Base-by-base conservation (phyloP, 2,888 invertebrate genomes). In the Pammene fasciana region DNA sequence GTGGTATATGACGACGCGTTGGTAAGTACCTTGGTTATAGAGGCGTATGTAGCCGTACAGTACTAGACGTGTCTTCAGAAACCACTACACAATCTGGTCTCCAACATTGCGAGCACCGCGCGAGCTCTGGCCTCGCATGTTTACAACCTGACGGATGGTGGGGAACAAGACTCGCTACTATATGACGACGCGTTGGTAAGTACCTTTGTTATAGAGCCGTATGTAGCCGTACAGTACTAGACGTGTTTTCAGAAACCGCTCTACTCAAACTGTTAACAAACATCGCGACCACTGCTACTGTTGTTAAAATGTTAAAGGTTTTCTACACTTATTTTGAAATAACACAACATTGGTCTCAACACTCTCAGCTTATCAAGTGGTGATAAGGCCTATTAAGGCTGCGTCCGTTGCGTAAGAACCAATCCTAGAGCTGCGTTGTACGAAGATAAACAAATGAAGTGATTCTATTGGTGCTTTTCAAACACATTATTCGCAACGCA, bases 41-140 rank as follows among this genome's bases (percentile, higher is more conserved):
- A n/a, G 93, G 72, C 95, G 95, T 81, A 95, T 94, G 74, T 94
- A 95, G 77, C 89, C 93, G 92, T 57, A 94, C 95, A 0, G 93
- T 96, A 59, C 86, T 96, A 14, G 96, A 96, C 84, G 87, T 88
- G 0, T 89, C 93, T 5, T 93, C 94, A 4, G 93, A 92, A 68
- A 86, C 94, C 95, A 75, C 75, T 94, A 16, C 90, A 94, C 55
- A 92, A 91, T 65, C 86, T 98, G 16, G 87, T 94, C 0, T 85
- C 89, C 62, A 97, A 98, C 85, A 95, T 97, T 0, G 94, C 94
- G 79, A 87, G 95, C 13, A 93, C 97, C 43, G 97, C 97, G 0
- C 96, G 98, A 81, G 96, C 97, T 0, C 92, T 99, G 66, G 97
- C 97, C 52, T 96, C 94, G 36, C 96, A 96, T 81, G 92, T 97